These are phyloP conservation scores for Camponotus pennsylvanicus DNA, from an alignment of 1,140 invertebrate species.

Conservation along the genomic window DNA sequence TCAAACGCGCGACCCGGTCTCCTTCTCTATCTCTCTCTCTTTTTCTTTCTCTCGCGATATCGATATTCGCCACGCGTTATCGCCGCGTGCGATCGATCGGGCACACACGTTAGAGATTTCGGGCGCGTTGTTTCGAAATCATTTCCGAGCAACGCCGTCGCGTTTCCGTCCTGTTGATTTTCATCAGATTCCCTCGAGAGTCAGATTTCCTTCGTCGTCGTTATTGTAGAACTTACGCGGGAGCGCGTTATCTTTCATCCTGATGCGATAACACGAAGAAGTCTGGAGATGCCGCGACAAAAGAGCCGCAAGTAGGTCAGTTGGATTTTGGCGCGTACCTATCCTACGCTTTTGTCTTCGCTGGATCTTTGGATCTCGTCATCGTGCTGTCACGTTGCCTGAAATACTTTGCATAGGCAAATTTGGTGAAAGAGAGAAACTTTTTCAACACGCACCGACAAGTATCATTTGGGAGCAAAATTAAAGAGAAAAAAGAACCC, in stretches of 20 bases:
- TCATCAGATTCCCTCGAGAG: too few species aligned
- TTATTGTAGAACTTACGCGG: conserved; percentile 25
- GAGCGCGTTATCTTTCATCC: conserved; percentile 56
- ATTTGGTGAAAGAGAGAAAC: not conserved
- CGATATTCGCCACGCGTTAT: conserved; percentile 56
- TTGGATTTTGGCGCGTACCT: conserved; percentile 67
- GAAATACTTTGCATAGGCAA: not conserved
- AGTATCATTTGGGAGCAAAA: not conserved
- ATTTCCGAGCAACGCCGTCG: not conserved
- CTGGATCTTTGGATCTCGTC: not conserved
- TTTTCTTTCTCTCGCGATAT: conserved; percentile 7
- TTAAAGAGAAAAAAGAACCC: not conserved
- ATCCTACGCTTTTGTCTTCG: conserved; percentile 57
- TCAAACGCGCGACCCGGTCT: conserved; percentile 12
- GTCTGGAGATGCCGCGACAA: conserved; percentile 56
- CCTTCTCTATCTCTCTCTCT: too few species aligned
- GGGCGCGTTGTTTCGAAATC: conserved; percentile 34
- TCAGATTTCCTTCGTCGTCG: not conserved
- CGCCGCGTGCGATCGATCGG: not conserved
- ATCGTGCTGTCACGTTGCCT: not conserved
- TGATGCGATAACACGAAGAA: conserved; percentile 61
- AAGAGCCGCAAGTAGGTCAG: conserved; percentile 73
- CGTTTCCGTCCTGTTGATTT: not conserved
- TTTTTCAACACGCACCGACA: not conserved
- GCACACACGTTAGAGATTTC: conserved; percentile 24